These are phyloP conservation scores for Sarcophaga bullata DNA, from an alignment of 1,140 invertebrate genomes.

Conservation along the genomic window DNA sequence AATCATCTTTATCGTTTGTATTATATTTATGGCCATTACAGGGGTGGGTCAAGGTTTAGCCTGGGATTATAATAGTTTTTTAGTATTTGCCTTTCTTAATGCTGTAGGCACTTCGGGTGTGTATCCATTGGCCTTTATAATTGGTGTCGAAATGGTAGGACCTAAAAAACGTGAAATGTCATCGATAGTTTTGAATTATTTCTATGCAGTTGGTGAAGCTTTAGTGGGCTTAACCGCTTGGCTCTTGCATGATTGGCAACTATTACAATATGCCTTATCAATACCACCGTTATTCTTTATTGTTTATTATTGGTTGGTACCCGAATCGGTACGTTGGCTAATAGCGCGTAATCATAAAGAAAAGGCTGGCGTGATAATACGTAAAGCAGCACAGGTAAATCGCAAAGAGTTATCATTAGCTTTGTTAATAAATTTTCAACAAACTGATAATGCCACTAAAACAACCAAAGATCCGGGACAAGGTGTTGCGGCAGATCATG, in stretches of 20 bases:
- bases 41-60: constrained; percentile 69
- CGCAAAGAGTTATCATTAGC: constrained; percentile 67
- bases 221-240: constrained; percentile 71
- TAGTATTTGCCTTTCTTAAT: constrained; percentile 70
- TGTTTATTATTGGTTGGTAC: constrained; percentile 71
- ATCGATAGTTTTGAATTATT: constrained; percentile 73
- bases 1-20: constrained; percentile 69
- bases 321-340: constrained; percentile 74
- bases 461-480: not conserved
- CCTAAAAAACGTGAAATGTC: constrained; percentile 72
- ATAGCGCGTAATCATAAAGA: constrained; percentile 68
- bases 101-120: constrained; percentile 72
- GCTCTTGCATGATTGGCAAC: constrained; percentile 71
- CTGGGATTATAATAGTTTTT: constrained; percentile 69
- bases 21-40: constrained; percentile 69
- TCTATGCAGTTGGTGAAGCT: constrained; percentile 75
- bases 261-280: constrained; percentile 71
- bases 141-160: constrained; percentile 76
- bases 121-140: constrained; percentile 72
- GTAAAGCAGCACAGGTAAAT: constrained; percentile 69
- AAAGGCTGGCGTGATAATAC: constrained; percentile 69
- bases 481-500: not conserved
- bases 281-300: constrained; percentile 69
- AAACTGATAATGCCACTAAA: constrained; percentile 13
- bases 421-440: constrained; percentile 56